These are phyloP conservation scores for Tauraco hartlaubi DNA, from an alignment of 2,797 vertebrate species.

Conservation along the genomic window DNA sequence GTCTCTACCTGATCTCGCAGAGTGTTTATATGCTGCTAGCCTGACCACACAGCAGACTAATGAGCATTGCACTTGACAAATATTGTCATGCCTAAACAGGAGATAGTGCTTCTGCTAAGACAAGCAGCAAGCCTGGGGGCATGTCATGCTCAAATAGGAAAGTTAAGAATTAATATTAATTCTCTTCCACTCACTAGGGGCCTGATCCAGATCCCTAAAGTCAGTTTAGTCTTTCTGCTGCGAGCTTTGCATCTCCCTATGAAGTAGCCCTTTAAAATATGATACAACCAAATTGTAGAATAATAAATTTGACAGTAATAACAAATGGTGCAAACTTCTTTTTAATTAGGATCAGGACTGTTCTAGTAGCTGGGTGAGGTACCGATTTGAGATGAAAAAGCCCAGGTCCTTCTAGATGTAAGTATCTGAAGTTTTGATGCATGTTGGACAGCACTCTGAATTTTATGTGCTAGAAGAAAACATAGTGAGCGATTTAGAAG, in stretches of 20 bases:
- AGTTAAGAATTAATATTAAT: slow-evolving; percentile 44
- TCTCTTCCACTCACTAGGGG: neutral
- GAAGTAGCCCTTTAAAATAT: neutral
- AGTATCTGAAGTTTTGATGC: neutral
- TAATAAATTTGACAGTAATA: neutral
- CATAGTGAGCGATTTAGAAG: neutral
- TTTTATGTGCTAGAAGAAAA: neutral
- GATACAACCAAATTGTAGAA: neutral
- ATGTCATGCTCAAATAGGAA: neutral
- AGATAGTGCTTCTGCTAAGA: slow-evolving; percentile 28
- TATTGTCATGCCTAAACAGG: slow-evolving; percentile 55
- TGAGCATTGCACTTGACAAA: slow-evolving; percentile 61
- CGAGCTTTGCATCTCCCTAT: neutral
- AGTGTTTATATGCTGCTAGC: slow-evolving; percentile 38
- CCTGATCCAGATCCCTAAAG: neutral
- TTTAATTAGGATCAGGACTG: neutral
- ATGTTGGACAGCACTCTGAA: neutral
- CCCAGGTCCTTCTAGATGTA: neutral
- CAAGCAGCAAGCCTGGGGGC: slow-evolving; percentile 22
- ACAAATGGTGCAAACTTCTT: neutral
- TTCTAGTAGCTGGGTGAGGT: neutral
- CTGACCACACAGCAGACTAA: slow-evolving; percentile 60
- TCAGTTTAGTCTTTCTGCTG: neutral
- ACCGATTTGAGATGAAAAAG: neutral
- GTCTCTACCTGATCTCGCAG: slow-evolving; percentile 40